phyloP scores from a whole-genome alignment of 1,140 invertebrate species.

The Hyposmocoma kahamanoa region DNA sequence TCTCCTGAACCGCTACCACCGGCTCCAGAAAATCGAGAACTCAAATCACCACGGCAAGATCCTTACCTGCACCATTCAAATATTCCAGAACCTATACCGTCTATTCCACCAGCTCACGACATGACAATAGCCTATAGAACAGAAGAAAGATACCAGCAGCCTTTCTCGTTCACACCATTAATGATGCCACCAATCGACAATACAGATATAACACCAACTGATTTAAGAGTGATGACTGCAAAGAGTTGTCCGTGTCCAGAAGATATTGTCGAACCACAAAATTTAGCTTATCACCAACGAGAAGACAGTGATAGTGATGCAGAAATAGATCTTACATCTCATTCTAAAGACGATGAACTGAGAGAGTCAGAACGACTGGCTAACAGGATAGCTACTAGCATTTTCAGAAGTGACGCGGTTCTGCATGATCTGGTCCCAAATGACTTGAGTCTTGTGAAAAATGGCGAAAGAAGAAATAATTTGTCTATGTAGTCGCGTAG shows the following conservation, averaged over 20 bases:
- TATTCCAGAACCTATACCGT: constrained; percentile 27
- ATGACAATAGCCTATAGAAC: constrained; percentile 35
- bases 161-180: constrained; percentile 49
- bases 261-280: constrained; percentile 48
- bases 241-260: constrained; percentile 47
- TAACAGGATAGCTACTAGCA: constrained; percentile 59
- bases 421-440: constrained; percentile 67
- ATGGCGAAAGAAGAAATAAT: constrained; percentile 36
- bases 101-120: constrained; percentile 35
- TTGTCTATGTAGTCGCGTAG: constrained; percentile 48
- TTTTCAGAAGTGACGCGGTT: constrained; percentile 59
- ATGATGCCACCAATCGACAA: constrained; percentile 45
- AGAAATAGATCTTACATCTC: constrained; percentile 70
- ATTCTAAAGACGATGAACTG: constrained; percentile 64
- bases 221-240: constrained; percentile 48
- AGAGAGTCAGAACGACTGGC: constrained; percentile 61
- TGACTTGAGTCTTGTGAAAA: constrained; percentile 61
- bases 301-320: constrained; percentile 64
- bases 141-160: constrained; percentile 48
- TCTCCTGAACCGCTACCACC: constrained; percentile 43
- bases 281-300: constrained; percentile 45
- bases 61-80: constrained; percentile 45
- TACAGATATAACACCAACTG: constrained; percentile 53
- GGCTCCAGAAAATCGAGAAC: constrained; percentile 36
- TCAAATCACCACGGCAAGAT: constrained; percentile 47